These are phyloP conservation scores for Drosophila anceps DNA, from an alignment of 2,888 invertebrate species.

Conservation along the genomic window DNA sequence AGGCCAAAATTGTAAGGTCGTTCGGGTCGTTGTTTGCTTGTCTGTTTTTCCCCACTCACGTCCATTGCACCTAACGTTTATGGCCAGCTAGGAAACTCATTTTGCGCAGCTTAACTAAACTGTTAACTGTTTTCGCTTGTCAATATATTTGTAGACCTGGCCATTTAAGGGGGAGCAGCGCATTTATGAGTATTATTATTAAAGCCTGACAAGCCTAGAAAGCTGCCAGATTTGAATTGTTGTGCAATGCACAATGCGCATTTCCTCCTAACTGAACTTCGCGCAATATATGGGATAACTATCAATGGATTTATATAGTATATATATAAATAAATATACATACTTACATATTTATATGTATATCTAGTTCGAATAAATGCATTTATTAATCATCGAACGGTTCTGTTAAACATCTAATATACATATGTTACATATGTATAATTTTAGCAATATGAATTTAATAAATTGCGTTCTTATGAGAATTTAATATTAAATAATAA, in stretches of 20 bases:
- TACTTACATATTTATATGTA: background rate
- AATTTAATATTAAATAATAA: background rate
- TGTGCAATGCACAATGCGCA: slow-evolving; percentile 27
- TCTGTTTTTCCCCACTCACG: slow-evolving; percentile 10
- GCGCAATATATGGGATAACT: slow-evolving; percentile 4
- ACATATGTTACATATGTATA: background rate
- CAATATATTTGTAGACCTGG: slow-evolving; percentile 27
- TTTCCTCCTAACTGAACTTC: slow-evolving; percentile 52
- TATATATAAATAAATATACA: background rate
- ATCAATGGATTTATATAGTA: background rate
- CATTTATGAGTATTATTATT: slow-evolving; percentile 66
- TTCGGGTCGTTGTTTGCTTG: slow-evolving; percentile 26
- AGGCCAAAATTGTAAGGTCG: slow-evolving; percentile 69
- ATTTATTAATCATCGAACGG: background rate
- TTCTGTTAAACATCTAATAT: background rate
- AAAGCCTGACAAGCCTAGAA: slow-evolving; percentile 68
- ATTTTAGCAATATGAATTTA: background rate
- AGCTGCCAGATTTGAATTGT: slow-evolving; percentile 42
- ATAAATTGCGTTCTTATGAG: background rate
- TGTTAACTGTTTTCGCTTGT: slow-evolving; percentile 57
- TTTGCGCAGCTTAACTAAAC: slow-evolving; percentile 41
- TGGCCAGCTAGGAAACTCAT: slow-evolving; percentile 67
- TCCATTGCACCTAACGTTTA: slow-evolving; percentile 54
- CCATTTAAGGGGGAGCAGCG: slow-evolving; percentile 50
- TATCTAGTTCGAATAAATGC: background rate